Conservation (phyloP, 2,797 vertebrate species). For the Neosalanx taihuensis region DNA sequence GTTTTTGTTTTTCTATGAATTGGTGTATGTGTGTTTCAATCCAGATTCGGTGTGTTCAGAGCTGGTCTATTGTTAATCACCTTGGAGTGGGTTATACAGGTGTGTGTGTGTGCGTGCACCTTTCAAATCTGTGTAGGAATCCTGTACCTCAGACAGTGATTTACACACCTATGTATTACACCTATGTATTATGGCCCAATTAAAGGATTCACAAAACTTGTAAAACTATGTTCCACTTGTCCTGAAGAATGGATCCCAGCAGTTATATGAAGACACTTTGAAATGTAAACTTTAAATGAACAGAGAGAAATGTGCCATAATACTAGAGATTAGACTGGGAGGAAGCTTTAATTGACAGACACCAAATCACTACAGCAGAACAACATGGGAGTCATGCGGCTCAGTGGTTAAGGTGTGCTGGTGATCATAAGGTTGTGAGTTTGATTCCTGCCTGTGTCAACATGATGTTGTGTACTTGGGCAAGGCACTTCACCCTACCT, state of each 20-base stretch:
- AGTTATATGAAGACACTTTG: neutral
- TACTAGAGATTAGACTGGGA: neutral
- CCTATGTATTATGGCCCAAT: too few relatives aligned
- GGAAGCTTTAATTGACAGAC: neutral
- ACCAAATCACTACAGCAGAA: too few relatives aligned
- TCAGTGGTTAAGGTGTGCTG: too few relatives aligned
- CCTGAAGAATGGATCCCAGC: too few relatives aligned
- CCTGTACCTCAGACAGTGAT: neutral
- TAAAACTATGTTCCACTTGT: too few relatives aligned
- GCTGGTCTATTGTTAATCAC: neutral
- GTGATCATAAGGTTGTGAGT: too few relatives aligned
- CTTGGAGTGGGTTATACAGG: neutral
- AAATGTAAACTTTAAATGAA: neutral
- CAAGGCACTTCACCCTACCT: too few relatives aligned
- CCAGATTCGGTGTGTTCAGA: neutral
- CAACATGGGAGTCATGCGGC: too few relatives aligned
- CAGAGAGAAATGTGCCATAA: neutral
- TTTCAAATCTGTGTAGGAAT: neutral
- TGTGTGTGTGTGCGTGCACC: neutral
- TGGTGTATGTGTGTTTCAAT: neutral
- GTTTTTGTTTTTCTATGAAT: neutral
- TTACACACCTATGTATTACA: neutral
- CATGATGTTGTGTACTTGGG: too few relatives aligned
- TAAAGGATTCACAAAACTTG: conserved; percentile 1
- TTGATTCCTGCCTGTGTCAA: too few relatives aligned